Evolutionary conservation across 2,888 invertebrate species (phyloP), one percentile per base, ranked within the genome.

Genomic region (Plebejus anna): DNA sequence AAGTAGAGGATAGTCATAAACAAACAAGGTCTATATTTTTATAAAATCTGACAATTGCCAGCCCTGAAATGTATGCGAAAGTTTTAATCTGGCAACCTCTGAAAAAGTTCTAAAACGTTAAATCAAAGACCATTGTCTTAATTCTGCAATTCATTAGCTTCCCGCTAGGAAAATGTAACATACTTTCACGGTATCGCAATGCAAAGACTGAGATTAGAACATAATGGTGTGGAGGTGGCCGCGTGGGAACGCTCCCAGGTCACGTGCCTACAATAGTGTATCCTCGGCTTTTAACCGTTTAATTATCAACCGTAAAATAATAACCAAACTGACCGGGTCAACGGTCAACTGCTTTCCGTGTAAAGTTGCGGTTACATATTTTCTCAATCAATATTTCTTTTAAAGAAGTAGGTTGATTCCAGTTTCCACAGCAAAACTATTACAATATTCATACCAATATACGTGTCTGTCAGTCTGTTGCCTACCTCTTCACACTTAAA

Each of bases 191-290:
- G 88, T 89, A 87, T 89, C 86, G 88, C 89, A 91, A 91, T 90
- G 88, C 88, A 90, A 88, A 91, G 89, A 91, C 89, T 90, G 90
- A 92, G 91, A 92, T 92, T 92, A 91, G 89, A 92, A 91, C 91
- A 93, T 93, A 92, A 92, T 93, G 87, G 90, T 90, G 91, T 88
- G 91, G 91, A 92, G 93, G 93, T 91, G 93, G 91, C 85, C 88
- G 91, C 94, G 93, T 94, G 94, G 93, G 94, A 94, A 93, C 88
- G 87, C 92, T 94, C 94, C 92, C 94, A 94, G 92, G 89, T 92
- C 91, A 90, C 89, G 90, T 91, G 90, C 89, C 87, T 89, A 85
- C 89, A 86, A 88, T 89, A 91, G 90, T 91, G 91, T 90, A 73
- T 73, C 47, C 73, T 51, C 55, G 51, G 32, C 28, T 51, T 55